Base-by-base conservation (phyloP, 2,113 vertebrate species). In the Dasyurus viverrinus region DNA sequence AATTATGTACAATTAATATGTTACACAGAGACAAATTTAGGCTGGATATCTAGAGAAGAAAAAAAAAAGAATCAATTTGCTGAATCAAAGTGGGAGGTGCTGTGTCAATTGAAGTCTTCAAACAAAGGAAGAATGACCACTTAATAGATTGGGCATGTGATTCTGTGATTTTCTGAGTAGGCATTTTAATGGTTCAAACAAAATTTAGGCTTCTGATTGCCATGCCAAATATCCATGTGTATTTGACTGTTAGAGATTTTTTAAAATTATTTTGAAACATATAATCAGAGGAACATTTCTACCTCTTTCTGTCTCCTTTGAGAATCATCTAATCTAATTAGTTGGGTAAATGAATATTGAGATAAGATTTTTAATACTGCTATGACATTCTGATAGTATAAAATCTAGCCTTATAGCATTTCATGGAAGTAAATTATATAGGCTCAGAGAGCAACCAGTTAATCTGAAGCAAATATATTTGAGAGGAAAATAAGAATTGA, bases 381-480 rank as follows among this genome's bases (percentile, higher is more conserved):
- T 94, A 53, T 36, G 53, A 47, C 12, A 90, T 90, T 52, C 90
- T 84, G 26, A 42, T 90, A 91, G 68, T 68, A 54, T 90, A 92
- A 93, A 60, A 90, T 94, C 30, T 53, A 76, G 27, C 26, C 54
- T 36, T 94, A 57, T 92, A 96, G 30, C 26, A 90, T 94, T 91
- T 53, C 93, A 46, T 89, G 93, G 52, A 54, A 94, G 30, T 90
- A 92, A 96, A 95, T 92, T 93, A 91, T 90, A 92, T 9, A 93
- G 89, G 25, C 52, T 92, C 92, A 93, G 90, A 96, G 97, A 96
- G 36, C 92, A 92, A 92, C 94, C 95, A 93, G 94, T 96, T 97
- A 97, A 97, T 96, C 92, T 95, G 92, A 96, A 94, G 94, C 95
- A 93, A 89, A 89, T 92, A 94, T 92, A 50, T 93, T 95, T 96